Evolutionary conservation across 53 echinoderm and acorn worm genomes (phyloP), one percentile per base, ranked within the genome.

Genomic region (Pentamera pediparva): DNA sequence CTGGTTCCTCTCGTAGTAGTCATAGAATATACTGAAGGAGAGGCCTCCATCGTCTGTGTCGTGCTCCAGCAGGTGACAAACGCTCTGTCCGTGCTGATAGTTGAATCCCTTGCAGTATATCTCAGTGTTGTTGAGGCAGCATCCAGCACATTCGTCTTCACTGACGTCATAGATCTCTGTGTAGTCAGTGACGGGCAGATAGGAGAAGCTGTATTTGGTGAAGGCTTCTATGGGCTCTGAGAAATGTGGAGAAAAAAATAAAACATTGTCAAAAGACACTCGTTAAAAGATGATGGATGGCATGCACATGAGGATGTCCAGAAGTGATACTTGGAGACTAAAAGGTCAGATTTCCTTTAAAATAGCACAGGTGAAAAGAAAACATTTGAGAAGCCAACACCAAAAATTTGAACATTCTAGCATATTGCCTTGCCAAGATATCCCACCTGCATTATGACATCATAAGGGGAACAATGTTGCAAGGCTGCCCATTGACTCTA

Each of bases 81-180:
- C 9, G 7, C 49, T 55, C 3, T 11, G 35, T 6, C 61, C 71
- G 1, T 6, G 7, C 36, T 71, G 56, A 28, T 78, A 78, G 81
- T 86, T 81, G 71, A 86, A 86, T 9, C 76, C 62, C 34, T 81
- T 81, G 53, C 86, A 86, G 53, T 65, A 81, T 35, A 56, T 55
- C 3, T 52, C 43, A 2, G 36, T 39, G n/a, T 49, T 21, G 59
- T 70, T 59, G 12, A 86, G 71, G 29, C 86, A 86, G 43, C n/a
- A 10, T 15, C 39, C 33, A 4, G 86, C 81, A 45, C 86, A 86
- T 39, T 76, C 37, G 8, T 22, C 26, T 30, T 69, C 39, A 2
- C 19, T 12, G 29, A 78, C 5, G 17, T 28, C 67, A 1, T 29
- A 8, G 6, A 70, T 50, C 34, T 43, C 50, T 43, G 5, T n/a